Base-by-base conservation (phyloP, 2,113 vertebrate species). In the Lanius ludovicianus region DNA sequence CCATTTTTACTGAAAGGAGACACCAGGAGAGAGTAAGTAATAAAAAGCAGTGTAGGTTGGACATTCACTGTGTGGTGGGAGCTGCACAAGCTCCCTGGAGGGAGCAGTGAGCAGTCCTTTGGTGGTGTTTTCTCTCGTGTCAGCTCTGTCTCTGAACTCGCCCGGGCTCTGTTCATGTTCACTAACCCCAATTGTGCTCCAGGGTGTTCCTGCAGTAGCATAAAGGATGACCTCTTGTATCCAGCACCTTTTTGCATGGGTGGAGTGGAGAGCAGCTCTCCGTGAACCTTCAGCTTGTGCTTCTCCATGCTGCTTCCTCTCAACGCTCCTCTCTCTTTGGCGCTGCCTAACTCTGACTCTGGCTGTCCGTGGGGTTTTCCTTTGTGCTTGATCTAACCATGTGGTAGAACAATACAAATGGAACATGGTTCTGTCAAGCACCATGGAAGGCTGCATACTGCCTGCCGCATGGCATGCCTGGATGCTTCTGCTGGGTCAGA, bases 361-460 rank as follows among this genome's bases (percentile, higher is more conserved):
- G 97, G 97, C 98, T 98, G 92, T 96, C 98, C 97, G 98, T 98
- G 99, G 98, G 98, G 99, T 99, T 99, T 99, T 99, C 99, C 99
- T 99, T 99, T 99, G 99, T 99, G 99, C 99, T 99, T 99, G 99
- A 99, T 99, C 99, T 99, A 99, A 99, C 99, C 99, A 99, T 99
- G 99, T 99, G 99, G 99, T 99, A 98, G 99, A 98, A 99, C 98
- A 99, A 98, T 98, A 98, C 98, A 99, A 99, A 98, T 98, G 98
- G 99, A 99, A 99, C 99, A 99, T 99, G 99, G 99, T 99, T 99
- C 99, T 98, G 99, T 99, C 99, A 99, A 99, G 99, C 99, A 99
- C 99, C 99, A 99, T 99, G 99, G 99, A 99, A 99, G 99, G 99
- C 98, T 98, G 94, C 97, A 98, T 98, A 99, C 98, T 99, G 97